phyloP scores from a whole-genome alignment of 2,113 vertebrate species.

The Prunella fulvescens region DNA sequence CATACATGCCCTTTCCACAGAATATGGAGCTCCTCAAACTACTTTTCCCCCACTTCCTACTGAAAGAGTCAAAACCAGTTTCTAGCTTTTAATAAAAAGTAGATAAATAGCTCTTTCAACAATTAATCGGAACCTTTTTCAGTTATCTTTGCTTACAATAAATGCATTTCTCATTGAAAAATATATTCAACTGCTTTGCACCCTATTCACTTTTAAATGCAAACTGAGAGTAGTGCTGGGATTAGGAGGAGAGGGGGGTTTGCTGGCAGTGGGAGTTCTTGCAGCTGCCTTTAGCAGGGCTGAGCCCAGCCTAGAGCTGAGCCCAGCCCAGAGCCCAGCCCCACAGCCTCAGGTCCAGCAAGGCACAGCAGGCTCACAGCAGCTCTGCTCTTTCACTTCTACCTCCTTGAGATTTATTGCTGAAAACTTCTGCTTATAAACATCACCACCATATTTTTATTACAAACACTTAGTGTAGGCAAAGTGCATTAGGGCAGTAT shows the following conservation, averaged over 20 bases:
- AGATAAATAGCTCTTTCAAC: neutral
- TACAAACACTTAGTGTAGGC: neutral
- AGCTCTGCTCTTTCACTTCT: neutral
- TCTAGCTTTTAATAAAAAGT: neutral
- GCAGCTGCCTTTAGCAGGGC: neutral
- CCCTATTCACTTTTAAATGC: neutral
- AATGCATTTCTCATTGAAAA: neutral
- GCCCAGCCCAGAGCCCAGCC: neutral
- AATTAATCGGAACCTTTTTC: neutral
- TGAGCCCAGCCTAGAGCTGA: neutral
- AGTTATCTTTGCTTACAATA: neutral
- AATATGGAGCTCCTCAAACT: neutral
- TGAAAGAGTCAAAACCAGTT: neutral
- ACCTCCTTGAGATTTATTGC: neutral
- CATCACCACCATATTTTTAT: neutral
- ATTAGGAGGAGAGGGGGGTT: accelerated
- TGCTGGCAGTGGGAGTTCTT: accelerated
- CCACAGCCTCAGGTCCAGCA: neutral
- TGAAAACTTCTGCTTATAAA: neutral
- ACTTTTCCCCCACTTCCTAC: neutral
- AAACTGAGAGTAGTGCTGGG: accelerated
- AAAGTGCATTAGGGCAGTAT: neutral
- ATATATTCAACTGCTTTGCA: neutral
- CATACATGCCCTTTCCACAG: neutral
- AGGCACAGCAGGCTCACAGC: no score